Conservation (phyloP, 2,888 invertebrate genomes). For the Dyspetes luteomarginatus region DNA sequence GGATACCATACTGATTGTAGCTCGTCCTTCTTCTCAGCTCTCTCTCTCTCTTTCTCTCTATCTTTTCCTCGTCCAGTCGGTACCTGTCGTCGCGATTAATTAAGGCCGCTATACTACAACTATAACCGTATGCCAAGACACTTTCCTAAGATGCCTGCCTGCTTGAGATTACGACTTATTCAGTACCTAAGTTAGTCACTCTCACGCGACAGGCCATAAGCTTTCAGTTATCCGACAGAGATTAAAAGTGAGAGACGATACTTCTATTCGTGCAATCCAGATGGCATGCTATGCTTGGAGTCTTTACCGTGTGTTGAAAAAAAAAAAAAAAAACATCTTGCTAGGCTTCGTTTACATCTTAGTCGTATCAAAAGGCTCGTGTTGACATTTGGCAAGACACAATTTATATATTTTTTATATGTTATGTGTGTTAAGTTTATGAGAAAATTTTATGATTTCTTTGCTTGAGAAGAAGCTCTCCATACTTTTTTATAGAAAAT, state of each 20-base stretch:
- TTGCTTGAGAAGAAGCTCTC: too few relatives aligned
- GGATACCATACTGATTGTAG: slow-evolving; percentile 46
- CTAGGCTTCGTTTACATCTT: too few relatives aligned
- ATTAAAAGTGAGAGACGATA: slow-evolving; percentile 46
- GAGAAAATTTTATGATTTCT: too few relatives aligned
- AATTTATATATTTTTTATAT: too few relatives aligned
- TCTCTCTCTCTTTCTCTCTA: slow-evolving; percentile 12
- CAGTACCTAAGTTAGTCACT: slow-evolving; percentile 60
- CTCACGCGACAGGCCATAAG: slow-evolving; percentile 40
- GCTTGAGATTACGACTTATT: slow-evolving; percentile 60
- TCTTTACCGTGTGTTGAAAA: too few relatives aligned
- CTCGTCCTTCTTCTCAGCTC: slow-evolving; percentile 54
- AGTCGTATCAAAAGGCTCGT: too few relatives aligned
- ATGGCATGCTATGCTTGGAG: not conserved
- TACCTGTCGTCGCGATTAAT: slow-evolving; percentile 63
- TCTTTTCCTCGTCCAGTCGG: slow-evolving; percentile 47
- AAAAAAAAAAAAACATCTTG: too few relatives aligned
- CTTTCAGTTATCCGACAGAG: slow-evolving; percentile 51
- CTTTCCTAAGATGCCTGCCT: slow-evolving; percentile 25
- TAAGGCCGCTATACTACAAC: slow-evolving; percentile 54
- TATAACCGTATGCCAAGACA: slow-evolving; percentile 15
- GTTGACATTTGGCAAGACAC: too few relatives aligned
- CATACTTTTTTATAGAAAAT: too few relatives aligned
- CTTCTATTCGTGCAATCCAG: slow-evolving; percentile 5
- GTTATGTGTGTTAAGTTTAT: too few relatives aligned